Evolutionary conservation across 1,140 invertebrate genomes (phyloP).

Genomic region (Ips typographus): DNA sequence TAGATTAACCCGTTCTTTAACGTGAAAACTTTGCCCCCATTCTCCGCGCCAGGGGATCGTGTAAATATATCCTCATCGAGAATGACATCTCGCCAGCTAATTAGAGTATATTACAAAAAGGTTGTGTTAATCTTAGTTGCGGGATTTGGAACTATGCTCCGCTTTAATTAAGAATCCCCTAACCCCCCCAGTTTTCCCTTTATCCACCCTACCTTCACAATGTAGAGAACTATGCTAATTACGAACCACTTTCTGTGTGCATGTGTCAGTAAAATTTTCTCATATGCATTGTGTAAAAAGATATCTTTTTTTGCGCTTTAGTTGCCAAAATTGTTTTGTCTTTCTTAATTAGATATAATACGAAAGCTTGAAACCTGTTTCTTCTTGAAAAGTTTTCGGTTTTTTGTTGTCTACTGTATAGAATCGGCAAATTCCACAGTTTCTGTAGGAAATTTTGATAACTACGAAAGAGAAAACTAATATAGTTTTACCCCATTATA

Average conservation of each 20-base stretch:
- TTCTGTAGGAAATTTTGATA: too few species aligned
- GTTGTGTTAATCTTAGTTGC: conserved; percentile 8
- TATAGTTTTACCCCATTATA: too few species aligned
- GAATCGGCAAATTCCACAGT: too few species aligned
- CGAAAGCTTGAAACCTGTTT: too few species aligned
- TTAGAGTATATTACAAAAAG: conserved; percentile 17
- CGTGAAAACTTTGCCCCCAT: conserved; percentile 8
- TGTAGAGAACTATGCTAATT: background rate
- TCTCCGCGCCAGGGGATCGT: conserved; percentile 2
- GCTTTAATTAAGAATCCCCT: conserved; percentile 1
- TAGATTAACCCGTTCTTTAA: conserved; percentile 15
- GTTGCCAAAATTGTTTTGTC: too few species aligned
- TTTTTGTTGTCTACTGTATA: too few species aligned
- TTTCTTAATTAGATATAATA: too few species aligned
- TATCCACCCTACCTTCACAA: background rate
- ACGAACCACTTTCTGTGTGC: background rate
- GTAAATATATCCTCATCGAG: conserved; percentile 13
- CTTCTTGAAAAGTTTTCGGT: too few species aligned
- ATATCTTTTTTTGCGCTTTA: too few species aligned
- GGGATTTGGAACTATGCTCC: conserved; percentile 6
- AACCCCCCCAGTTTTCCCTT: too few species aligned
- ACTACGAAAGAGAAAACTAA: too few species aligned
- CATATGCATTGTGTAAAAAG: background rate
- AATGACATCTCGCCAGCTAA: conserved; percentile 12
- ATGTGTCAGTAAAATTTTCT: background rate